Evolutionary conservation across 2,888 invertebrate genomes (phyloP).

Genomic region (Cabera pusaria): DNA sequence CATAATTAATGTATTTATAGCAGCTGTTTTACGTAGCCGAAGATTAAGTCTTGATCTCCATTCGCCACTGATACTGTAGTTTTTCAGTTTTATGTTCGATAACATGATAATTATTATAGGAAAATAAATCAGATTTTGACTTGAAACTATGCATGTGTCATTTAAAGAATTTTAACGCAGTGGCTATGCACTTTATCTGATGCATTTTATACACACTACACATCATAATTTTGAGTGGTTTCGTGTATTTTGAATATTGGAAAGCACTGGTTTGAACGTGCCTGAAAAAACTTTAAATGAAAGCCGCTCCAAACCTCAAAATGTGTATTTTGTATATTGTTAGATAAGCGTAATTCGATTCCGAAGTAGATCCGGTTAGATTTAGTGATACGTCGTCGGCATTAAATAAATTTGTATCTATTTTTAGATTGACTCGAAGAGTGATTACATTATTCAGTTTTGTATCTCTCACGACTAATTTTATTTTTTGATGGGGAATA

Average conservation of each 20-base stretch:
- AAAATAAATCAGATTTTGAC: too few relatives aligned
- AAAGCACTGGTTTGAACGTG: slow-evolving; percentile 79
- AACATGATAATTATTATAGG: too few relatives aligned
- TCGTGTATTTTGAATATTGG: slow-evolving; percentile 74
- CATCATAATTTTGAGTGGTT: slow-evolving; percentile 41
- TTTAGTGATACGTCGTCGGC: slow-evolving; percentile 64
- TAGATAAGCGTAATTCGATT: slow-evolving; percentile 66
- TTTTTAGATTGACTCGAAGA: slow-evolving; percentile 68
- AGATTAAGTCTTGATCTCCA: too few relatives aligned
- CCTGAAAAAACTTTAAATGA: slow-evolving; percentile 72
- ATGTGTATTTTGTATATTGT: slow-evolving; percentile 69
- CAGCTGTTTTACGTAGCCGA: too few relatives aligned
- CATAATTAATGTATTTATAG: neutral
- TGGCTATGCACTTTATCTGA: slow-evolving; percentile 5
- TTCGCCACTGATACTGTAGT: too few relatives aligned
- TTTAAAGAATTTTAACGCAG: neutral
- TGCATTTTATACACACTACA: slow-evolving; percentile 9
- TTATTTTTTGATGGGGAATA: slow-evolving; percentile 74
- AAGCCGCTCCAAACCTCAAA: slow-evolving; percentile 83
- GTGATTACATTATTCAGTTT: slow-evolving; percentile 82
- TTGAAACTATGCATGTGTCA: too few relatives aligned
- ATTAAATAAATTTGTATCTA: slow-evolving; percentile 45
- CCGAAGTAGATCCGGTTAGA: slow-evolving; percentile 62
- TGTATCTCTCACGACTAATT: slow-evolving; percentile 55
- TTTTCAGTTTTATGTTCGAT: too few relatives aligned